These are phyloP conservation scores for Pluvialis apricaria DNA, from an alignment of 2,113 vertebrate genomes.

Conservation along the genomic window DNA sequence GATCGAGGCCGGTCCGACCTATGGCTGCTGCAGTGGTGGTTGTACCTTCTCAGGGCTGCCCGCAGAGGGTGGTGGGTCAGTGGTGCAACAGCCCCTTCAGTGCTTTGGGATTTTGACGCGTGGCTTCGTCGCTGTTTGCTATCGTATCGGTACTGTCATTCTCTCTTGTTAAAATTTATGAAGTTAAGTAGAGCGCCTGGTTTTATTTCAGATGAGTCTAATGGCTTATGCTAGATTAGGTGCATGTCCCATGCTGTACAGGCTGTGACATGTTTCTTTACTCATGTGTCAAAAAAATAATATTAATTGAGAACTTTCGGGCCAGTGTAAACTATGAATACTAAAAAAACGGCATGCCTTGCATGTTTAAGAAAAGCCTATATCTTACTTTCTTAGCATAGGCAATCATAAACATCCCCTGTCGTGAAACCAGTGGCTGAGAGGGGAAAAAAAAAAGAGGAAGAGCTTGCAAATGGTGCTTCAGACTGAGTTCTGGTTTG, in stretches of 20 bases:
- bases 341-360: not conserved
- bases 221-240: not conserved
- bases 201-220: not conserved
- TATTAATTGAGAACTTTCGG: not conserved
- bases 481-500: not conserved
- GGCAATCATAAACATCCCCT: not conserved
- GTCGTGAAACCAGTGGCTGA: not conserved
- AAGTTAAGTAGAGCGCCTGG: not conserved
- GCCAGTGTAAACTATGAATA: not conserved
- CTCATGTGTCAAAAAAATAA: not conserved
- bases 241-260: fast-evolving
- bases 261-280: not conserved
- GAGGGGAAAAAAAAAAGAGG: not conserved
- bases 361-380: not conserved
- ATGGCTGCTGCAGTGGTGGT: not conserved
- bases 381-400: not conserved
- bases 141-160: fast-evolving
- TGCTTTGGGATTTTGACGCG: not conserved
- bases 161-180: not conserved
- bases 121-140: not conserved
- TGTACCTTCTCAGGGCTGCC: not conserved
- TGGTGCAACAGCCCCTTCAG: fast-evolving
- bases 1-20: not conserved
- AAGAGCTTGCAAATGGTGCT: not conserved
- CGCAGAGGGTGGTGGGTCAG: too few species aligned